phyloP scores from a whole-genome alignment of 2,888 invertebrate genomes.

The Diaprepes abbreviatus region DNA sequence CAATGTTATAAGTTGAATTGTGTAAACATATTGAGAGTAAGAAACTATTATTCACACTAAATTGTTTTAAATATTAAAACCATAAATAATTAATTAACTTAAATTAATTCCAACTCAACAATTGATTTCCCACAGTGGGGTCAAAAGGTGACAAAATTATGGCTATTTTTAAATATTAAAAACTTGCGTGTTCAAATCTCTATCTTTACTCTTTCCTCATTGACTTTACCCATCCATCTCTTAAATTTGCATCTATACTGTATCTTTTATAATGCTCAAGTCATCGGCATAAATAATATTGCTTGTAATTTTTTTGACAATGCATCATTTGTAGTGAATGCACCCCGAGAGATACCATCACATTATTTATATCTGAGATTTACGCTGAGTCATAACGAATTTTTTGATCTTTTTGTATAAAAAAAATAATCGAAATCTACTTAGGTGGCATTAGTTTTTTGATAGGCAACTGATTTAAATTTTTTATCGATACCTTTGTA shows the following conservation, averaged over 20 bases:
- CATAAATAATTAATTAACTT: no score
- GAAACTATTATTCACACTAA: no score
- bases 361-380: conserved; percentile 27
- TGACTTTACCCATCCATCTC: background rate
- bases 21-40: no score
- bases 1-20: no score
- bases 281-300: conserved; percentile 47
- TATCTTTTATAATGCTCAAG: conserved; percentile 31
- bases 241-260: conserved; percentile 37
- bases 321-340: conserved; percentile 43
- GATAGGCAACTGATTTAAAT: background rate
- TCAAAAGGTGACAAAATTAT: no score
- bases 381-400: conserved; percentile 28
- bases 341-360: conserved; percentile 43
- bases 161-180: no score
- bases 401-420: conserved; percentile 27
- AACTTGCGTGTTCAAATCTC: no score
- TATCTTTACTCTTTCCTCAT: no score
- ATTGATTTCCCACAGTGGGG: no score
- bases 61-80: no score
- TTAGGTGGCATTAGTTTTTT: conserved; percentile 28
- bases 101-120: no score
- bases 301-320: conserved; percentile 47
- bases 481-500: background rate
- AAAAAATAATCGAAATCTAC: conserved; percentile 33